Evolutionary conservation across 2,888 invertebrate genomes (phyloP).

Genomic region (Hymenopus coronatus): DNA sequence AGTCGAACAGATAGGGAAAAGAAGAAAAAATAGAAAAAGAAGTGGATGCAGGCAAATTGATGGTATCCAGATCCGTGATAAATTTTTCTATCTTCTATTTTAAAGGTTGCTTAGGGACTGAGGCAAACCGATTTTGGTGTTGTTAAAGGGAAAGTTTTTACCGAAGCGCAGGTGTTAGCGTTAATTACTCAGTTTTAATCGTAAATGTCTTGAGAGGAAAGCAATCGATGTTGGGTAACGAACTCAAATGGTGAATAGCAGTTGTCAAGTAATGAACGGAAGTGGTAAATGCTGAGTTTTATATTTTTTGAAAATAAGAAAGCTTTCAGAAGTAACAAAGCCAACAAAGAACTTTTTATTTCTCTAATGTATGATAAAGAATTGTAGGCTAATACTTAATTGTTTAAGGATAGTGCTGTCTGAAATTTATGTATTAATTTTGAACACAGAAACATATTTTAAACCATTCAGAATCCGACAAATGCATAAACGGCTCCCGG

Average conservation of each 20-base stretch:
- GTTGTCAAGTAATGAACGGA: neutral
- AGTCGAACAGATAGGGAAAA: neutral
- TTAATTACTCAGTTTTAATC: neutral
- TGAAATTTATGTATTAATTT: too few species aligned
- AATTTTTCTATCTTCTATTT: neutral
- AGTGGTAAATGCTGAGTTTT: neutral
- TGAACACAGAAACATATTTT: too few species aligned
- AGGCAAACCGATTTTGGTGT: neutral
- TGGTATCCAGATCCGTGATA: neutral
- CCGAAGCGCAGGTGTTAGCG: neutral
- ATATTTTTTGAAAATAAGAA: too few species aligned
- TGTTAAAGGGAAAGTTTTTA: neutral
- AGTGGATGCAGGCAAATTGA: conserved; percentile 10
- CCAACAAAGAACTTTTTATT: too few species aligned
- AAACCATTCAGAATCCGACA: too few species aligned
- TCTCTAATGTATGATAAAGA: too few species aligned
- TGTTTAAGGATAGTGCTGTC: too few species aligned
- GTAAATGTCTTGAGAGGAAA: neutral
- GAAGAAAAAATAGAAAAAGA: neutral
- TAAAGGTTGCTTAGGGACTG: neutral
- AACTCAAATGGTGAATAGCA: neutral
- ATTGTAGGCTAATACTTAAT: too few species aligned
- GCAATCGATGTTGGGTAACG: neutral
- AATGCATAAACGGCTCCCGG: too few species aligned
- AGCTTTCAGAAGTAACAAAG: too few species aligned